Evolutionary conservation across 1,140 invertebrate genomes (phyloP).

Genomic region (Chironomus tepperi): DNA sequence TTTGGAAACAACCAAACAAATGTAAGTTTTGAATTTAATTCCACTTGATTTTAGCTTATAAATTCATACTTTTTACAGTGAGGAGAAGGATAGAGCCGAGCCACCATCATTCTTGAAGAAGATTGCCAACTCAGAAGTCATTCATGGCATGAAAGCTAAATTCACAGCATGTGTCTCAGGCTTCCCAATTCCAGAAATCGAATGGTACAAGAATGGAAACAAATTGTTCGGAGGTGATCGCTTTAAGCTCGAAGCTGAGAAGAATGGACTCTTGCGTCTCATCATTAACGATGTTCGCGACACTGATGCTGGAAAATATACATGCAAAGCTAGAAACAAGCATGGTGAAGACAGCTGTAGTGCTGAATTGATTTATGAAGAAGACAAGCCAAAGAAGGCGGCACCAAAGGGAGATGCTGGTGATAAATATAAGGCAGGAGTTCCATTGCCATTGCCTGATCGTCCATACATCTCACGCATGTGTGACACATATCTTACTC

Average conservation of each 20-base stretch:
- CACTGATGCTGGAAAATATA: conserved; percentile 74
- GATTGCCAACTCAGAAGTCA: conserved; percentile 80
- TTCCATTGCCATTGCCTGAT: conserved; percentile 74
- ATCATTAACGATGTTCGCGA: conserved; percentile 63
- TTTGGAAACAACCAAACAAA: conserved; percentile 68
- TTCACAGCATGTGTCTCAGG: conserved; percentile 84
- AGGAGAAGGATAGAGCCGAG: conserved; percentile 64
- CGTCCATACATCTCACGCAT: conserved; percentile 81
- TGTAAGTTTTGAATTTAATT: conserved; percentile 50
- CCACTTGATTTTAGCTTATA: no score
- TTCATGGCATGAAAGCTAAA: conserved; percentile 79
- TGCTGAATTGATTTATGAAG: conserved; percentile 76
- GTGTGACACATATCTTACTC: conserved; percentile 70
- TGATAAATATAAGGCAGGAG: conserved; percentile 71
- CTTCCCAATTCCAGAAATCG: conserved; percentile 73
- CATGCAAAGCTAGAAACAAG: conserved; percentile 69
- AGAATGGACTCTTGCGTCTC: conserved; percentile 57
- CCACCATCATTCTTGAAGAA: conserved; percentile 80
- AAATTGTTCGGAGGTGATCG: conserved; percentile 71
- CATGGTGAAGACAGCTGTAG: conserved; percentile 75
- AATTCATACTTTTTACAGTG: conserved; percentile 41
- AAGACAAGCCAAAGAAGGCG: conserved; percentile 49
- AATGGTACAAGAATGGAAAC: conserved; percentile 74
- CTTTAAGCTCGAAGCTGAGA: conserved; percentile 72
- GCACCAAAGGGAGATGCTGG: conserved; percentile 62